Evolutionary conservation across 2,888 invertebrate species (phyloP), one percentile per base, ranked within the genome.

Genomic region (Scelioninae gen. 2): DNA sequence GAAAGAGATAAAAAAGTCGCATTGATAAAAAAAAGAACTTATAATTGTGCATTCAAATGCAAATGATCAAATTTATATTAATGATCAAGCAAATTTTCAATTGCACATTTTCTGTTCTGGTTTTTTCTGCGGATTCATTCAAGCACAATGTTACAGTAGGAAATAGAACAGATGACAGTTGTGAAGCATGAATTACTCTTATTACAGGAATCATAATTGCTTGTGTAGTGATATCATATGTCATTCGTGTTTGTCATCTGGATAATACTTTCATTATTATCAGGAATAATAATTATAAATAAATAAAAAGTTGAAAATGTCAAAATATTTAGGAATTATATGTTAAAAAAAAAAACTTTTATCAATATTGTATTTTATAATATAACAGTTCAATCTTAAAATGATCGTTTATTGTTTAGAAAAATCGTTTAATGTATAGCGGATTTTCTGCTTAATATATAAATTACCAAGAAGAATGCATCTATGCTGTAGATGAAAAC

Each of bases 1-100:
- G 35, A 58, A 67, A 52, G 57, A 31, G 57, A 31, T 46, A 5
- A 63, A 61, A 19, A 16, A 13, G 15, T 18, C 2, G 2, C 19
- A 15, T 45, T 33, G 16, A 7, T 19, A 25, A 37, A 65, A 74
- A 68, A 72, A 68, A 64, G 37, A 52, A 6, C 25, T 6, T 31
- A 55, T 69, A 37, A 67, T 70, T 64, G 57, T 53, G 67, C 55
- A 48, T 57, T 57, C 33, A 55, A 65, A 71, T 72, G 71, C 72
- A 69, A 72, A 69, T 11, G 33, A 67, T 60, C 81, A 82, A 83
- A 84, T 84, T 84, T 77, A 79, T 84, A 83, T 83, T 83, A 83
- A 84, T 84, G 84, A 84, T 79, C 78, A 41, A 68, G 81, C 82
- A 80, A 75, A 71, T 83, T 69, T 80, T 78, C 52, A 22, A 35